These are phyloP conservation scores for Danio albolineatus DNA, from an alignment of 2,797 vertebrate species.

Conservation along the genomic window DNA sequence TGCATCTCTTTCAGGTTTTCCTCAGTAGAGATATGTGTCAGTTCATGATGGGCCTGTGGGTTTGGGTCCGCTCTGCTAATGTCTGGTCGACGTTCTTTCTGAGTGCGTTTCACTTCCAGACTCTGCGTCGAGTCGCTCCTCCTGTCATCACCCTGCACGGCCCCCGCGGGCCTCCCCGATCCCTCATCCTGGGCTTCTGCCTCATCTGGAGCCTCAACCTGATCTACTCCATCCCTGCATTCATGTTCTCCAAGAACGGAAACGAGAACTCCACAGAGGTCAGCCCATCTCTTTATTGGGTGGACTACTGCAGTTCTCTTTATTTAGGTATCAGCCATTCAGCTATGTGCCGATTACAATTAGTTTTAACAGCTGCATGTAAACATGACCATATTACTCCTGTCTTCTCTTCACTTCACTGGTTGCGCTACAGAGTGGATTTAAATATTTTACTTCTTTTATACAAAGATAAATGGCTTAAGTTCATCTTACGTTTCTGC, in stretches of 20 bases:
- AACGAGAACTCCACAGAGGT: constrained; percentile 80
- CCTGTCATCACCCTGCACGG: constrained; percentile 6
- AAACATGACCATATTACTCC: too few relatives aligned
- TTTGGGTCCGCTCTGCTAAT: constrained; percentile 82
- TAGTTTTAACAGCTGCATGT: too few relatives aligned
- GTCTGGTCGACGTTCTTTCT: constrained; percentile 84
- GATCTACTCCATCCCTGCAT: constrained; percentile 80
- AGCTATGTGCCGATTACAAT: too few relatives aligned
- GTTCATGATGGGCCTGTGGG: constrained; percentile 82
- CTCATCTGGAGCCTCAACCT: constrained; percentile 79
- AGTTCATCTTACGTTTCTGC: too few relatives aligned
- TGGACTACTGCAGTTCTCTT: too few relatives aligned
- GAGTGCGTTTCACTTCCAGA: constrained; percentile 81
- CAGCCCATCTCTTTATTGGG: constrained; percentile 14
- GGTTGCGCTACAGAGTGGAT: too few relatives aligned
- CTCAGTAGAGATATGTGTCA: constrained; percentile 74
- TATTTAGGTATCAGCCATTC: too few relatives aligned
- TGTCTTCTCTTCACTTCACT: too few relatives aligned
- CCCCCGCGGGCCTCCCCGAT: constrained; percentile 56
- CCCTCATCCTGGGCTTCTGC: constrained; percentile 66
- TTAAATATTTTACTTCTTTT: too few relatives aligned
- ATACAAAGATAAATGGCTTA: too few relatives aligned
- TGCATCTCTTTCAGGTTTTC: constrained; percentile 66
- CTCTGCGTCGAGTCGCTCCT: constrained; percentile 74
- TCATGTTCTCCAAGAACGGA: constrained; percentile 76